Evolutionary conservation across 37 sponge, comb jelly and placozoan species (phyloP), one percentile per base, ranked within the genome.

Genomic region (Crambe crambe): DNA sequence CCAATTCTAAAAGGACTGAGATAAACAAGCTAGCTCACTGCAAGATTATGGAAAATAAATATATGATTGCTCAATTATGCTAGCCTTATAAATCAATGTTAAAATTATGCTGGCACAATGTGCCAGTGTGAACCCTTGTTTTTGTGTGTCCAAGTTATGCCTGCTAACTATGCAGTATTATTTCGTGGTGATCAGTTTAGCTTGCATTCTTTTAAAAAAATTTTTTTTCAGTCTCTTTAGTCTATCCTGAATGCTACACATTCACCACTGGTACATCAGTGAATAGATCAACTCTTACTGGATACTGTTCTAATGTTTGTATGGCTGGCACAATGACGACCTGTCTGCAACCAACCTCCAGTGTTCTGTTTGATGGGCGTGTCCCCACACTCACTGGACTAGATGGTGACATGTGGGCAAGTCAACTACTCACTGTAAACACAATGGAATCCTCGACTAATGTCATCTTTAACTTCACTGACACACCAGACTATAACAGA

Each of bases 361-460:
- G 51, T 47, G 51, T 47, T 47, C 51, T 47, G 51, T 47, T 47
- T 47, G 51, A 47, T 47, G 51, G 51, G 51, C 6, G 12, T 47
- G 51, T 47, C 51, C 51, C 51, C 51, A 47, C 51, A 47, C 51
- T 47, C 51, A 47, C 51, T 47, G 51, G 51, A 47, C 51, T 47
- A 47, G 51, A 47, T 47, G 51, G 51, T 47, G 51, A 47, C 51
- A 47, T 47, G 51, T 47, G 51, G 51, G 51, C 51, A 47, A 47
- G 51, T 47, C 51, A 47, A 47, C 12, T 47, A 47, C 51, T 47
- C 51, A 47, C 51, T 15, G 12, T 47, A 47, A 47, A 47, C 12
- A 47, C 6, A 47, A 47, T 12, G 12, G 51, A 6, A 15, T 15
- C 6, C 51, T 15, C 51, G 6, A 12, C 51, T 47, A 12, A 47